Evolutionary conservation across 2,888 invertebrate genomes (phyloP).

Genomic region (Acanthosepion pharaonis): DNA sequence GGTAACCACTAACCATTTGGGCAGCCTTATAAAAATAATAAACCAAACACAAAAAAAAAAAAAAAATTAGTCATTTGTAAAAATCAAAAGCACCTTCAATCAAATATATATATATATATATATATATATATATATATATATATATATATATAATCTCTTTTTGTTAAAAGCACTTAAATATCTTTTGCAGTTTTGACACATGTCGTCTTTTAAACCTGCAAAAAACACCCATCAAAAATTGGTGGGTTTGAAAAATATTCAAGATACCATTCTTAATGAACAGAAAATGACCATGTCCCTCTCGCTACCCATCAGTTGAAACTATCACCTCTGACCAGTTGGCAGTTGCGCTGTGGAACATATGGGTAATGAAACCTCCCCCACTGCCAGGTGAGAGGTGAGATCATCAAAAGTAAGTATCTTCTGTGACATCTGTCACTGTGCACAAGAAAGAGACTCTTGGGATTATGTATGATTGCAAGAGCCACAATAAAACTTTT

Average conservation of each 20-base stretch:
- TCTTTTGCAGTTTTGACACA: too few relatives aligned
- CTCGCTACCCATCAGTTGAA: not conserved
- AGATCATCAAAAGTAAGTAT: not conserved
- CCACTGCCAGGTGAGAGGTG: not conserved
- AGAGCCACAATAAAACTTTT: too few relatives aligned
- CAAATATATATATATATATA: too few relatives aligned
- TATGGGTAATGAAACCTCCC: not conserved
- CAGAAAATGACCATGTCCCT: not conserved
- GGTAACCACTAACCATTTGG: not conserved
- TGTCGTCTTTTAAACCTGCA: too few relatives aligned
- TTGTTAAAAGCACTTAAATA: too few relatives aligned
- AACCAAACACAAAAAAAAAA: too few relatives aligned
- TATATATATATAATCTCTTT: too few relatives aligned
- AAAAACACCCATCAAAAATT: too few relatives aligned
- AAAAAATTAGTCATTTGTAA: too few relatives aligned
- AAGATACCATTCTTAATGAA: not conserved
- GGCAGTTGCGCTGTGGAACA: not conserved
- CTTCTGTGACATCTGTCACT: not conserved
- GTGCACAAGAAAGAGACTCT: not conserved
- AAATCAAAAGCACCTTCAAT: too few relatives aligned
- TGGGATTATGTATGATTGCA: not conserved
- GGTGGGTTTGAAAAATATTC: too few relatives aligned
- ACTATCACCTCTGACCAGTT: not conserved
- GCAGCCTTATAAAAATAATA: not conserved
- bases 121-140: too few relatives aligned